These are phyloP conservation scores for Zophobas atratus DNA, from an alignment of 1,140 invertebrate genomes.

Conservation along the genomic window DNA sequence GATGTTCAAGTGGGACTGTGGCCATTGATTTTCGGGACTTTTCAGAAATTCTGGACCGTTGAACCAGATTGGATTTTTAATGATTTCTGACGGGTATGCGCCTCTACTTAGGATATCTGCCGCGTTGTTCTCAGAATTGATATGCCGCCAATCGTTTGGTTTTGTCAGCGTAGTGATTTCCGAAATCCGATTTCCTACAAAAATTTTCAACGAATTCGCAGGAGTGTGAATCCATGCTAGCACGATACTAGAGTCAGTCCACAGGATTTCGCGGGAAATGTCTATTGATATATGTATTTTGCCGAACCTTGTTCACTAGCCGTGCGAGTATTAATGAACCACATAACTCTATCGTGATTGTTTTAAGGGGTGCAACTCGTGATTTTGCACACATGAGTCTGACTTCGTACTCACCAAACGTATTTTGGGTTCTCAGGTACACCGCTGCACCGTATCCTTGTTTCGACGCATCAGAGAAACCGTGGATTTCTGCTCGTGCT, in stretches of 20 bases:
- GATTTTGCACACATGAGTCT: too few species aligned
- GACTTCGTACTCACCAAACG: too few species aligned
- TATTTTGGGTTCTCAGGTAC: too few species aligned
- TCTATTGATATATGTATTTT: too few species aligned
- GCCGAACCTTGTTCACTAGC: too few species aligned
- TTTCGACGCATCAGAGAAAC: too few species aligned
- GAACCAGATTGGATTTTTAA: constrained; percentile 10
- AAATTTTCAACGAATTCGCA: constrained; percentile 60
- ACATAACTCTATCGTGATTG: too few species aligned
- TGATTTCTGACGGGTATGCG: background rate
- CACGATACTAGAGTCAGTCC: constrained; percentile 6
- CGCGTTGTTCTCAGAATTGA: constrained; percentile 35
- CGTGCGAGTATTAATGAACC: too few species aligned
- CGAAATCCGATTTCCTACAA: constrained; percentile 43
- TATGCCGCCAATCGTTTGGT: constrained; percentile 35
- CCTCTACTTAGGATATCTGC: constrained; percentile 34
- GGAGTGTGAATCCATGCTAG: constrained; percentile 55
- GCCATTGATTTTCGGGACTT: background rate
- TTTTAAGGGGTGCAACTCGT: too few species aligned
- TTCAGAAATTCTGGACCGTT: constrained; percentile 1
- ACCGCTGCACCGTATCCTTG: too few species aligned
- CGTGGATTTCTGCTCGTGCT: too few species aligned
- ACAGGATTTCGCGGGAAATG: too few species aligned
- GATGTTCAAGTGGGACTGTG: background rate
- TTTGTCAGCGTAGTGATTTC: constrained; percentile 43